Conservation (phyloP, 1,140 invertebrate genomes). For the Brachionus manjavacas region DNA sequence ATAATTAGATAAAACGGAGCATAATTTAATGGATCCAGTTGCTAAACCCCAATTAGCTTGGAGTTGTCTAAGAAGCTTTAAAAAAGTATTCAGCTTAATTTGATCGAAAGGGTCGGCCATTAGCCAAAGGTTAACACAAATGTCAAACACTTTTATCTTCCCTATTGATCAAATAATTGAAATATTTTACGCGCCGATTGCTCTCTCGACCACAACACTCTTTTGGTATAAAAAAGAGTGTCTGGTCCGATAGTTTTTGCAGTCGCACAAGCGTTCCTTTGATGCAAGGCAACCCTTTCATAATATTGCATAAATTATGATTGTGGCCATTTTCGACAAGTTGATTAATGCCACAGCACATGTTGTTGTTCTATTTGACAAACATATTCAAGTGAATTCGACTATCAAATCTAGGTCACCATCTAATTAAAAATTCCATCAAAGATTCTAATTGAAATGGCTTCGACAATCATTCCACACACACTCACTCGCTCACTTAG, state of each 20-base stretch:
- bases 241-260: not conserved
- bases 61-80: no score
- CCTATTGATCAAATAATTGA: not conserved
- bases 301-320: slow-evolving; percentile 7
- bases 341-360: not conserved
- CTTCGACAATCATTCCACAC: not conserved
- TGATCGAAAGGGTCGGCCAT: no score
- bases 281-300: no score
- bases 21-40: no score
- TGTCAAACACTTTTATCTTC: not conserved
- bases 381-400: not conserved
- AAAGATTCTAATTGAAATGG: not conserved
- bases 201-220: not conserved
- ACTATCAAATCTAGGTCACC: not conserved
- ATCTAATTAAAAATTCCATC: not conserved
- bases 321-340: not conserved
- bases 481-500: not conserved
- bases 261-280: no score
- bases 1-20: no score
- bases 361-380: not conserved
- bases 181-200: not conserved
- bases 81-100: no score
- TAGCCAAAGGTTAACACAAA: not conserved
- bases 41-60: no score
- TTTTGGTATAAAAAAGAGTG: not conserved